Base-by-base conservation (phyloP, 2,113 vertebrate species). In the Megaptera novaeangliae region DNA sequence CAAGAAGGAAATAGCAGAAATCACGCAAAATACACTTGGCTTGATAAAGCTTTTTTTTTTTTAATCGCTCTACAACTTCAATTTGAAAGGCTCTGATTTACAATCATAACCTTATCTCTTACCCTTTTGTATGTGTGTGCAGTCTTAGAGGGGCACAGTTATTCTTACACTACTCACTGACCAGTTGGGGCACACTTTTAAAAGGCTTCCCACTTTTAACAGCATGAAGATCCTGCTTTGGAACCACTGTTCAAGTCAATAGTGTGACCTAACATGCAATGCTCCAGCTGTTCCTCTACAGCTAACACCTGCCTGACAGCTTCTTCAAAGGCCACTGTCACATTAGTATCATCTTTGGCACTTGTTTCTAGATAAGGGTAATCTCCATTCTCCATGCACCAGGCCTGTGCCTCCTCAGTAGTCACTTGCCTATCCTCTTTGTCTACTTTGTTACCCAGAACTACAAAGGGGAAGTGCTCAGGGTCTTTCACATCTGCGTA, bases 361-460 rank as follows among this genome's bases (percentile, higher is more conserved):
- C 99, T 99, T 92, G 99, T 99, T 98, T 99, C 99, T 98, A 99
- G 99, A 98, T 99, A 99, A 0, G 99, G 99, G 89, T 99, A 99
- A 98, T 99, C 99, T 36, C 99, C 99, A 0, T 99, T 99, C 94
- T 99, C 99, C 98, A 99, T 98, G 90, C 99, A 99, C 99, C 99
- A 99, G 11, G 99, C 98, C 97, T 99, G 98, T 0, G 99, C 99
- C 98, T 99, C 99, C 8, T 99, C 99, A 39, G 98, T 98, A 44
- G 99, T 99, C 52, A 99, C 99, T 97, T 99, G 99, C 91, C 99
- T 99, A 96, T 99, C 99, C 8, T 98, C 98, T 98, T 99, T 99
- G 98, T 99, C 99, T 94, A 99, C 99, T 98, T 99, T 99, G 98
- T 99, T 99, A 87, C 99, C 99, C 63, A 99, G 98, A 52, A 99